Evolutionary conservation across 2,797 vertebrate species (phyloP), one percentile per base, ranked within the genome.

Genomic region (Pangasius djambal): DNA sequence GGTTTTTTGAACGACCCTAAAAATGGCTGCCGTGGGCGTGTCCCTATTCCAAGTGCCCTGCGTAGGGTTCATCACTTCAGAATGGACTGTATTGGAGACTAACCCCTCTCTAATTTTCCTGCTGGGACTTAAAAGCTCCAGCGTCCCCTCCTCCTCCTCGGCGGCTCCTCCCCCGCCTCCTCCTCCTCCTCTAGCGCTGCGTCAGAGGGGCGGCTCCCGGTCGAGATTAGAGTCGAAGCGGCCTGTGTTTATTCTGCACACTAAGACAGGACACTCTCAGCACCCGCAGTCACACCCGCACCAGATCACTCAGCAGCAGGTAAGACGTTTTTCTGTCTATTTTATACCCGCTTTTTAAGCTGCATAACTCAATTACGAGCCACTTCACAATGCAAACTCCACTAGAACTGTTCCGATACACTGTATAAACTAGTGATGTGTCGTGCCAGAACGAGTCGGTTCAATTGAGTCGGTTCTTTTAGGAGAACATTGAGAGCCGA

Each of bases 201-300:
- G 93, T 90, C 92, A 93, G 92, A 93, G 91, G 94, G 94, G 95
- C 93, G 95, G 94, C 93, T 92, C 93, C 92, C 91, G 86, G 92
- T 3, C 77, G 90, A 79, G 4, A 72, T 79, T 84, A 50, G 75
- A 83, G 72, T 90, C 88, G 85, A 59, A 91, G 90, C 87, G 55
- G 65, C 88, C 18, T 63, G 1, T 55, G 48, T 70, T 85, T 55
- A 37, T 55, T 70, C 65, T 70, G n/a, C 83, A 85, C 83, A 69
- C 83, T 63, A 44, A 31, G 5, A 31, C 81, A 25, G 81, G 81
- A 65, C 81, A 15, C 63, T 6, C 28, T 20, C 37, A 87, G n/a
- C 85, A 70, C 48, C 78, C 52, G 40, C 55, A 67, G 44, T 44
- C 13, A 69, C 90, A 28, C 90, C 89, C 88, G 90, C 69, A 86